Conservation (phyloP, 1,140 invertebrate species). For the Himalopsyche phryganea region DNA sequence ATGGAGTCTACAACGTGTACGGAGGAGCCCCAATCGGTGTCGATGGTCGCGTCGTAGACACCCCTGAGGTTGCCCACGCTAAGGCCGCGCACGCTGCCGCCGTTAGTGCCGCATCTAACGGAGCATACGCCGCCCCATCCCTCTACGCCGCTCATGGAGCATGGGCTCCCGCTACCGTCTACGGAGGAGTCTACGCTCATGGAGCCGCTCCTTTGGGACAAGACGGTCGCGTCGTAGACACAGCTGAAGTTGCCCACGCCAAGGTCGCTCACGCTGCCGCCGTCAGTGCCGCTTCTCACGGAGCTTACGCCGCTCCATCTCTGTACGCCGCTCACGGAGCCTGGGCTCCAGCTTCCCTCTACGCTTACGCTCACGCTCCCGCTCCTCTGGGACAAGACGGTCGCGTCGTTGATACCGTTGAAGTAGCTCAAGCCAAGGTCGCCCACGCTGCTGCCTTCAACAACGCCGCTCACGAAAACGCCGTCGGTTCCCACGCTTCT, state of each 20-base stretch:
- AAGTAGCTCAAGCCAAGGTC: too few species aligned
- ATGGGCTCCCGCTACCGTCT: not conserved
- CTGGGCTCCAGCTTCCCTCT: too few species aligned
- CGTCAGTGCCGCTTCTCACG: constrained; percentile 35
- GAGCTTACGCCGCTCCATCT: constrained; percentile 33
- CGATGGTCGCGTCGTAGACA: constrained; percentile 35
- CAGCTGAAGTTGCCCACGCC: constrained; percentile 52
- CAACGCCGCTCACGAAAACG: too few species aligned
- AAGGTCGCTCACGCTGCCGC: too few species aligned
- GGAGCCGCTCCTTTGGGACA: not conserved
- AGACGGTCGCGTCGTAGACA: constrained; percentile 42
- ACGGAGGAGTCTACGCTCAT: not conserved
- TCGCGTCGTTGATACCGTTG: too few species aligned
- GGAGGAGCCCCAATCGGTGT: constrained; percentile 16
- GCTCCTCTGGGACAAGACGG: too few species aligned
- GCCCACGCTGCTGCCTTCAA: too few species aligned
- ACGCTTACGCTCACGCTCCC: too few species aligned
- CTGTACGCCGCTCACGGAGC: too few species aligned
- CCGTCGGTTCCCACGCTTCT: too few species aligned
- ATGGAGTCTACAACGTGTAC: constrained; percentile 33
- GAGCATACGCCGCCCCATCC: not conserved
- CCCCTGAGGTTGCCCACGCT: too few species aligned
- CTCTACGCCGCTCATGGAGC: constrained; percentile 7
- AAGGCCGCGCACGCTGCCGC: too few species aligned
- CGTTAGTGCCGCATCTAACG: not conserved